Evolutionary conservation across 2,888 invertebrate genomes (phyloP).

Genomic region (Artemia sp.): DNA sequence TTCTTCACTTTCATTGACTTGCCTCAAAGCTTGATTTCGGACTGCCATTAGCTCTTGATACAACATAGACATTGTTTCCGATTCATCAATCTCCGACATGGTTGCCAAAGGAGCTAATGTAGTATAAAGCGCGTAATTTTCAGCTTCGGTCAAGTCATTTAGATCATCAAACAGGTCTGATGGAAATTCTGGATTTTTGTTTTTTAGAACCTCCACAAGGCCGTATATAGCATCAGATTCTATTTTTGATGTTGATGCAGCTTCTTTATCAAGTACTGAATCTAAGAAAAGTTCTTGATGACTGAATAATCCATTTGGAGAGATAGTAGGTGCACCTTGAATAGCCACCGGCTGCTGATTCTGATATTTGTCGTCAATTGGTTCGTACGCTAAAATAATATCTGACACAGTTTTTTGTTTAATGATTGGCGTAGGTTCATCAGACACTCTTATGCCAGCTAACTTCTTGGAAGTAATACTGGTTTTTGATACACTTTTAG

Average conservation of each 20-base stretch:
- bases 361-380: neutral
- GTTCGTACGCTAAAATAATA: neutral
- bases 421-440: neutral
- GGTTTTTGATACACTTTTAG: neutral
- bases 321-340: neutral
- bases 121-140: constrained; percentile 70
- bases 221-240: constrained; percentile 26
- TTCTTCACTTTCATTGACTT: neutral
- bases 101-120: constrained; percentile 70
- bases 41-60: constrained; percentile 20
- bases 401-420: too few relatives aligned
- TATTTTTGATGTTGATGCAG: constrained; percentile 23
- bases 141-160: constrained; percentile 60
- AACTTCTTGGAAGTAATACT: constrained; percentile 2
- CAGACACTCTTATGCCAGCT: neutral
- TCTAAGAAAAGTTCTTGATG: too few relatives aligned
- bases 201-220: constrained; percentile 16
- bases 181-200: constrained; percentile 18
- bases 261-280: constrained; percentile 16
- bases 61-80: constrained; percentile 28
- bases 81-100: constrained; percentile 70
- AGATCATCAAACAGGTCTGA: constrained; percentile 27
- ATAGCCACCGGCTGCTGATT: neutral
- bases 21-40: constrained; percentile 2
- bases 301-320: constrained; percentile 18